Percentiles rank a stretch among this genome's conserved stretches.
Conservation (phyloP, 2,113 vertebrate genomes). For the Paratilapia polleni region DNA sequence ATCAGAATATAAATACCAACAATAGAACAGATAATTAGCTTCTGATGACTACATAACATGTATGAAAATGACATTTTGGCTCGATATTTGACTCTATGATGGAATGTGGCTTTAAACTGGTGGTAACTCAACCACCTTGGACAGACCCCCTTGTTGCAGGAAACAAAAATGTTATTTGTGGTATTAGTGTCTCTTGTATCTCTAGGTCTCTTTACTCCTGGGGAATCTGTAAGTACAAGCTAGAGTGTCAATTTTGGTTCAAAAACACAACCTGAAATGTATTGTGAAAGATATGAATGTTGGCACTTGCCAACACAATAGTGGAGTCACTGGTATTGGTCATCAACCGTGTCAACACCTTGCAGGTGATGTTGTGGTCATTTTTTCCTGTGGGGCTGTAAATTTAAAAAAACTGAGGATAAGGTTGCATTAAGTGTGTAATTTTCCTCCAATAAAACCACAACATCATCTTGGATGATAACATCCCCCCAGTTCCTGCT, state of each 20-base stretch:
- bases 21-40: neutral
- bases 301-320: neutral
- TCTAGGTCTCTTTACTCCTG: neutral
- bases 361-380: neutral
- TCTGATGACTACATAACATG: neutral
- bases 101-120: neutral
- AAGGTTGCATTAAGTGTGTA: slow-evolving; percentile 5
- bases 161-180: neutral
- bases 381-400: slow-evolving; percentile 22
- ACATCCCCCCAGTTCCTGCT: neutral
- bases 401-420: slow-evolving; percentile 15
- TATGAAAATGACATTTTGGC: neutral
- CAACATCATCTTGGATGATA: slow-evolving; percentile 36
- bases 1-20: neutral
- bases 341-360: slow-evolving; percentile 9
- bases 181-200: neutral
- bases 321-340: neutral
- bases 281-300: slow-evolving; percentile 8
- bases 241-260: neutral
- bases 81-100: neutral
- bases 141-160: too few relatives aligned
- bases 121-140: neutral
- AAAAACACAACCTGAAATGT: neutral
- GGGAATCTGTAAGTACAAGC: neutral
- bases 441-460: slow-evolving; percentile 41